Evolutionary conservation across 2,888 invertebrate species (phyloP), one percentile per base, ranked within the genome.

Genomic region (Lasioglossum pauxillum): DNA sequence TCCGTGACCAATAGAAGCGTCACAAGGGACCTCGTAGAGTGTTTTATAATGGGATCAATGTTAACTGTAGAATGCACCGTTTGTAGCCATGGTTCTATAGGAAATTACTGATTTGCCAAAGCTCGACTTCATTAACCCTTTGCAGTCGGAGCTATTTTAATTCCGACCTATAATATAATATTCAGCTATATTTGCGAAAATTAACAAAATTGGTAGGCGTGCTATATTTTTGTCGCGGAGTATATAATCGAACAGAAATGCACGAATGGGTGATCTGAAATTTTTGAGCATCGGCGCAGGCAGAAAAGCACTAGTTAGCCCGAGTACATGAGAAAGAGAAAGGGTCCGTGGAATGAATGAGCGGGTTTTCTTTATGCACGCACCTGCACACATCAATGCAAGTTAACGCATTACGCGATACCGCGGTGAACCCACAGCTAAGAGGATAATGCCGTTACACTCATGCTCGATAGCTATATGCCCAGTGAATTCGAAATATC

Each of bases 401-500:
- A 84, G 84, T 88, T 91, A 89, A 85, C 89, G 88, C 88, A 89
- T 86, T 91, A 88, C 89, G 76, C 71, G 80, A 85, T 84, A 86
- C 86, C 80, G 75, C 75, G 82, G 78, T 72, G 81, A 84, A 82
- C 84, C 79, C 84, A 46, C 69, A 31, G 84, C 82, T 90, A 89
- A 89, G 82, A 87, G 91, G 90, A 90, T 91, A 91, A 91, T 90
- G 88, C 84, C 86, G 89, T 90, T 90, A 89, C 38, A 69, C 84
- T 75, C 80, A 79, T 69, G 80, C 82, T 57, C 82, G 86, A 82
- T 83, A 86, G 78, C 84, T 75, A 76, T 89, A 89, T 90, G 90
- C 89, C 82, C 88, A 90, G 88, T 90, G 89, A 89, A 87, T 90
- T 85, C 81, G 89, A 90, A 90, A 89, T 89, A 88, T 90, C 90